These are phyloP conservation scores for Heterodera filipjevi DNA, from an alignment of 2,888 invertebrate genomes.

Conservation along the genomic window DNA sequence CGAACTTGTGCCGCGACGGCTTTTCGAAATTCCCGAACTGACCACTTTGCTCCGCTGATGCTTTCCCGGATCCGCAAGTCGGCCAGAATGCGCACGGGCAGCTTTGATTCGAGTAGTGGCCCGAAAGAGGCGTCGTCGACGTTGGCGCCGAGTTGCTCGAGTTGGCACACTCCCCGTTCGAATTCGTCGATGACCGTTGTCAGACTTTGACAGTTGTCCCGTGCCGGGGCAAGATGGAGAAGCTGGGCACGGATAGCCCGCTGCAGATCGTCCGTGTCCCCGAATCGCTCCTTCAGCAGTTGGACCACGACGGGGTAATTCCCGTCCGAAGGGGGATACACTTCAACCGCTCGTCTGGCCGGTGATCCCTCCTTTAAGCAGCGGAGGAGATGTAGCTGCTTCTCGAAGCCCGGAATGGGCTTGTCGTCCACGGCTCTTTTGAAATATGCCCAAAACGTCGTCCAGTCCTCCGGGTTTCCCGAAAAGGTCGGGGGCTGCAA, in stretches of 20 bases:
- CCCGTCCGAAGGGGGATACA: conserved; percentile 9
- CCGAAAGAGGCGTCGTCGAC: background rate
- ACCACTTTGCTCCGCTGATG: too few relatives aligned
- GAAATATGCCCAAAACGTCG: conserved; percentile 7
- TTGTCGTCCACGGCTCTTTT: conserved; percentile 3
- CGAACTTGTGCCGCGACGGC: background rate
- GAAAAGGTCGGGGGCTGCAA: background rate
- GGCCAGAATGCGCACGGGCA: background rate
- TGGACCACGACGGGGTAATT: conserved; percentile 2
- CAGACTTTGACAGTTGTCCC: background rate
- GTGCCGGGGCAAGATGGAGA: background rate
- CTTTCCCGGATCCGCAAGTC: background rate
- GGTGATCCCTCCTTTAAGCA: background rate
- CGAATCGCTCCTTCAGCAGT: background rate
- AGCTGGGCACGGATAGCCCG: background rate
- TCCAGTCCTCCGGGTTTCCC: background rate
- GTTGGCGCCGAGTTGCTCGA: background rate
- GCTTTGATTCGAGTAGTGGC: background rate
- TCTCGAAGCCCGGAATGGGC: conserved; percentile 8
- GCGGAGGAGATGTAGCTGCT: conserved; percentile 1
- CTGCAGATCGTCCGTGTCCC: background rate
- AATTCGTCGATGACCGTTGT: background rate
- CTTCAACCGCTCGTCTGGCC: background rate
- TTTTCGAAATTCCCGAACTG: background rate
- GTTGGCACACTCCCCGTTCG: background rate